Evolutionary conservation across 2,888 invertebrate genomes (phyloP).

Genomic region (Chrysodeixis includens): DNA sequence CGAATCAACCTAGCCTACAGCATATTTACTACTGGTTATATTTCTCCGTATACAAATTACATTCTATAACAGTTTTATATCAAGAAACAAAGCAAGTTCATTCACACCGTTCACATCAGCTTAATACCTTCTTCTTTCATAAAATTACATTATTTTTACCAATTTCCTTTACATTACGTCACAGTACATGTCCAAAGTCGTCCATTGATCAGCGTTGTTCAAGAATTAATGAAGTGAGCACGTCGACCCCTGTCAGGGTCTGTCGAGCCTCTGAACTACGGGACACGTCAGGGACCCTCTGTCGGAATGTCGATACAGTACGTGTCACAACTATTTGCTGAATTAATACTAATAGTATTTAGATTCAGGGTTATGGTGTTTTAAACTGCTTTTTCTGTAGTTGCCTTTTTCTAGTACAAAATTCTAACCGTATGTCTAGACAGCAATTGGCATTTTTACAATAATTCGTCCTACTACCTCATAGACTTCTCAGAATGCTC

Average conservation of each 20-base stretch:
- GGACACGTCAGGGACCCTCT: conserved; percentile 63
- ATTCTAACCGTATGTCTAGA: too few species aligned
- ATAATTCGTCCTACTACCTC: too few species aligned
- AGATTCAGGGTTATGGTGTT: neutral
- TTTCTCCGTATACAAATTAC: too few species aligned
- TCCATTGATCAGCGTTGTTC: conserved; percentile 81
- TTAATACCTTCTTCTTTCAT: neutral
- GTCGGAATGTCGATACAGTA: conserved; percentile 82
- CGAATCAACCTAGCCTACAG: neutral
- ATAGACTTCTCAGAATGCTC: too few species aligned
- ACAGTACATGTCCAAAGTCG: conserved; percentile 59
- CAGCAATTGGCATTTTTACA: neutral
- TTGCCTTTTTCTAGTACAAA: neutral
- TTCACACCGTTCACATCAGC: neutral
- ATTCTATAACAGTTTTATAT: neutral
- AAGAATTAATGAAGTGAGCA: conserved; percentile 88
- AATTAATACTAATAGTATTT: conserved; percentile 31
- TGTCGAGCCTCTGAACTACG: conserved; percentile 69
- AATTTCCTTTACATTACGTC: conserved; percentile 56
- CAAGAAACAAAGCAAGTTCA: neutral
- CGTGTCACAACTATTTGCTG: conserved; percentile 68
- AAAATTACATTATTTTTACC: conserved; percentile 7
- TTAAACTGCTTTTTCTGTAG: neutral
- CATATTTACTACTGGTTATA: neutral
- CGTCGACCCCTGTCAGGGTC: conserved; percentile 86